Percentiles rank a stretch among this genome's conserved stretches.
phyloP scores from a whole-genome alignment of 2,113 vertebrate species.

The Carassius auratus region DNA sequence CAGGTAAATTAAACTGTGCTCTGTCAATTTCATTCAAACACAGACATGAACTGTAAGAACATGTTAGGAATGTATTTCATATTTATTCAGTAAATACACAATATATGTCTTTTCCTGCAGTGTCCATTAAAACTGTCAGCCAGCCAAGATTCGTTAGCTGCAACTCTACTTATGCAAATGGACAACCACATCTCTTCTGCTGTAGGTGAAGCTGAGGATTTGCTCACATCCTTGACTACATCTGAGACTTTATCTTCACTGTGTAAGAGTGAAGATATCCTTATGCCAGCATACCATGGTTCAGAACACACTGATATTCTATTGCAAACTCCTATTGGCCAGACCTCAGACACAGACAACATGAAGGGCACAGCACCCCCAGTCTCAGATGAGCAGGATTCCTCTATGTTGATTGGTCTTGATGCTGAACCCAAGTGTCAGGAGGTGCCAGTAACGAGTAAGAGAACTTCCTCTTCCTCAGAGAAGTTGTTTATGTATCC shows the following conservation, averaged over 20 bases:
- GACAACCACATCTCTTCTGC: conserved; percentile 63
- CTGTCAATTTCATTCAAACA: not conserved
- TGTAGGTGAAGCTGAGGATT: conserved; percentile 54
- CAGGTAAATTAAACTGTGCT: conserved; percentile 61
- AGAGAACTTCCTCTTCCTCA: conserved; percentile 55
- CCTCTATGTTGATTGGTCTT: conserved; percentile 24
- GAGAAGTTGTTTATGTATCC: conserved; percentile 27
- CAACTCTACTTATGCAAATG: conserved; percentile 60
- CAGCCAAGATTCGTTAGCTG: conserved; percentile 60
- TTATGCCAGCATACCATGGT: conserved; percentile 66
- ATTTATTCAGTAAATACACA: not conserved
- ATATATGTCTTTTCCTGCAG: conserved; percentile 54
- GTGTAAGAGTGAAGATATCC: conserved; percentile 57
- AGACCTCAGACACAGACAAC: conserved; percentile 6
- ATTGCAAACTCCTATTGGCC: conserved; percentile 60
- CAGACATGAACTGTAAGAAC: not conserved
- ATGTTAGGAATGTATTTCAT: not conserved
- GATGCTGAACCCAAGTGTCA: conserved; percentile 40
- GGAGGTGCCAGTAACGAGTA: conserved; percentile 45
- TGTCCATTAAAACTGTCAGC: conserved; percentile 66
- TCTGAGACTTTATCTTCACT: conserved; percentile 47
- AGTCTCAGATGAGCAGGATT: conserved; percentile 33
- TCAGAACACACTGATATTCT: conserved; percentile 57
- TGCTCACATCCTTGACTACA: conserved; percentile 35
- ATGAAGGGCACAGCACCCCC: conserved; percentile 38